Base-by-base conservation (phyloP, 1,140 invertebrate species). In the Pectinophora gossypiella region DNA sequence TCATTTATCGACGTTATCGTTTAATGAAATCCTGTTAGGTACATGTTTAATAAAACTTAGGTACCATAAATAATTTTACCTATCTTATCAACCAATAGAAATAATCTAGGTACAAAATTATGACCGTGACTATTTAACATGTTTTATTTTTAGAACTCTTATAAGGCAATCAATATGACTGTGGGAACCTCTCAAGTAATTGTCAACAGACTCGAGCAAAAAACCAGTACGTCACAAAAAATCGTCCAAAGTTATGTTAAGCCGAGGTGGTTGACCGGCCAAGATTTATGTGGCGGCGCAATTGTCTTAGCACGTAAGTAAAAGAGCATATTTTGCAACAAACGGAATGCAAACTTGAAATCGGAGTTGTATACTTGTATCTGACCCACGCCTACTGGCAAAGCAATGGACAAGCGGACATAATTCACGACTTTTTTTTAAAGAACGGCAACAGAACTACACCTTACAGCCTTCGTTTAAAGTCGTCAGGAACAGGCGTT, bases 351-450 rank as follows among this genome's bases (percentile, higher is more conserved):
- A 64, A 61, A 58, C n/a, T n/a, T n/a, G n/a, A n/a, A n/a, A n/a
- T n/a, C n/a, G n/a, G n/a, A n/a, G 56, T 50, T 32, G 60, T 68
- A 64, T 66, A 64, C 66, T 64, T 59, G 58, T 59, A 74, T 69
- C 59, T 76, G 77, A 79, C 79, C 82, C 76, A 80, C 79, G 79
- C 82, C 82, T 83, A 78, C 77, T 66, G 61, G 59, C 66, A 59
- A 56, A 57, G 61, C 56, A 64, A 66, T 69, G 76, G 70, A 76
- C 76, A 77, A 69, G 70, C 68, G 71, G 66, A 72, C 76, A 79
- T 85, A 85, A 80, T 76, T 85, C 75, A 77, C 69, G 56, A 56
- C 51, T 62, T 62, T 64, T 76, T 72, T 69, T 57, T 48, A 54
- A 50, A 43, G 32, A 44, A 48, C 42, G 43, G 13, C 64, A 61